These are phyloP conservation scores for Alviniconcha marisindica DNA, from an alignment of 1,140 invertebrate genomes.

Conservation along the genomic window DNA sequence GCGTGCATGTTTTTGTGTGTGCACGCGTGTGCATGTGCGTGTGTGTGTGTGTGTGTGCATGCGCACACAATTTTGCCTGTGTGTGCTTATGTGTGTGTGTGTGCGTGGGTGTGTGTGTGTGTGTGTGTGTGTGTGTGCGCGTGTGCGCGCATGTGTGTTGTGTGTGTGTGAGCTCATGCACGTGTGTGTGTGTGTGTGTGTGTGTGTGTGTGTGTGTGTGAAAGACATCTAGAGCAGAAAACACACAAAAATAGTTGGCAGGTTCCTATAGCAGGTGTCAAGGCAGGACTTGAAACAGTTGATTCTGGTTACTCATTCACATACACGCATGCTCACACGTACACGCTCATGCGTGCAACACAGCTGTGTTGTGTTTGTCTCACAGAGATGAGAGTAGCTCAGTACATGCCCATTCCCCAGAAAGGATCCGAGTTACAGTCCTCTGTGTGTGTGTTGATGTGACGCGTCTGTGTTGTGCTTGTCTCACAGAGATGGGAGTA, in stretches of 20 bases:
- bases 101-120: not conserved
- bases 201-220: not conserved
- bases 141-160: conserved; percentile 11
- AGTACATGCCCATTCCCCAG: conserved; percentile 91
- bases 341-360: not conserved
- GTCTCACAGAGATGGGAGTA: conserved; percentile 92
- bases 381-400: conserved; percentile 87
- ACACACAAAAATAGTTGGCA: too few relatives aligned
- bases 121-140: not conserved
- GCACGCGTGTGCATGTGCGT: not conserved
- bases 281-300: too few relatives aligned
- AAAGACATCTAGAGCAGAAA: not conserved
- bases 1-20: conserved; percentile 8
- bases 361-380: not conserved
- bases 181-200: conserved; percentile 4
- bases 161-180: not conserved
- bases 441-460: too few relatives aligned
- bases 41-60: not conserved
- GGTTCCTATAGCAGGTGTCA: not conserved
- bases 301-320: not conserved
- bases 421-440: too few relatives aligned
- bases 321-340: not conserved
- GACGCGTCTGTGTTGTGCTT: too few relatives aligned
- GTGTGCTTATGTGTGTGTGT: conserved; percentile 8
- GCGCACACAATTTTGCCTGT: not conserved